Base-by-base conservation (phyloP, 2,888 invertebrate species). In the Macroteleia sp. region DNA sequence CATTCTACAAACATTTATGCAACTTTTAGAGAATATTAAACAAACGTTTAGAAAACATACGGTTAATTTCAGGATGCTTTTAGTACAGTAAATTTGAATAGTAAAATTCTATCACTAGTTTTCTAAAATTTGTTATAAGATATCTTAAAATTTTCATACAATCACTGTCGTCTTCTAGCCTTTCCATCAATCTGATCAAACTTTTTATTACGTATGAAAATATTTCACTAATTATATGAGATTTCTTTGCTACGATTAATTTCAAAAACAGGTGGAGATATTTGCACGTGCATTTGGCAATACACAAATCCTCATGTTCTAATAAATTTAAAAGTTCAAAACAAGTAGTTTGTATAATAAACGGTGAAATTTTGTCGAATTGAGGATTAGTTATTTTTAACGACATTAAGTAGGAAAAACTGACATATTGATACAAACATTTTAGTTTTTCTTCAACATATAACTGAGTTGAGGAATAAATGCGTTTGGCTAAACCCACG, bases 371-470 rank as follows among this genome's bases (percentile, higher is more conserved):
- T 2, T 91, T 82, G 46, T 91, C 86, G 3, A 89, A 89, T 17
- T 81, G 61, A 1, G 90, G 87, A 17, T 91, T 36, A 1, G 83
- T 76, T n/a, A 93, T 80, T 17, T 87, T 83, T 0, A 92, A 91
- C 0, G 93, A 83, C 34, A 92, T 87, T 12, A 92, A 88, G 8
- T 93, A 85, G 8, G 90, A 88, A 77, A 95, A 93, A 2, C 92
- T 92, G 1, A 93, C 86, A 79, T 93, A 95, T 0, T 93, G 92
- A 85, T 94, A 92, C 36, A 95, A 91, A 19, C 92, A 91, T 66
- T 93, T 88, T 0, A 94, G 84, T 89, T 93, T 94, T 39, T 93
- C 92, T 79, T 94, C 93, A 9, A 48, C 20, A 25, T 67, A 67
- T 20, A 10, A 61, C 5, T 48, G 48, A 12, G 4, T 61, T 30